Conservation (phyloP, 2,888 invertebrate genomes). For the Apotomis betuletana region DNA sequence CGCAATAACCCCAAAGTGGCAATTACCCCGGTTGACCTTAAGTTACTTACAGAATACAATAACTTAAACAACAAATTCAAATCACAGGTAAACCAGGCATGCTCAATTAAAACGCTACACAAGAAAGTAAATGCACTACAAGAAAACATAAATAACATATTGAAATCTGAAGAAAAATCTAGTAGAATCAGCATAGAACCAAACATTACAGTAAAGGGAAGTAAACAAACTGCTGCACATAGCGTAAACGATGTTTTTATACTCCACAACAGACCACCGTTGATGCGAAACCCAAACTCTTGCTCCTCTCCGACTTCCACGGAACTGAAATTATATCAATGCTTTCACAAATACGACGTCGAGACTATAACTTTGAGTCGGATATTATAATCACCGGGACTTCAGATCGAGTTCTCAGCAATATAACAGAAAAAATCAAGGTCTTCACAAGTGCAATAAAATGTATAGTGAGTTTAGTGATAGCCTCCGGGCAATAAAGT, state of each 20-base stretch:
- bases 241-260: background rate
- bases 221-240: background rate
- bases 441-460: background rate
- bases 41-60: slow-evolving; percentile 2
- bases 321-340: background rate
- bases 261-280: background rate
- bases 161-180: background rate
- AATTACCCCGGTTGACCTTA: too few species aligned
- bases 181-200: background rate
- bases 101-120: background rate
- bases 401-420: slow-evolving; percentile 3
- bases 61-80: background rate
- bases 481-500: too few species aligned
- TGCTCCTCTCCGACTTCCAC: slow-evolving; percentile 2
- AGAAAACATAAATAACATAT: background rate
- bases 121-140: slow-evolving; percentile 1
- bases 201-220: background rate
- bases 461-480: too few species aligned
- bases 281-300: background rate
- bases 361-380: background rate
- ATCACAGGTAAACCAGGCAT: background rate
- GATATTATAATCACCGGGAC: background rate
- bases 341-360: background rate
- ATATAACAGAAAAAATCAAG: background rate
- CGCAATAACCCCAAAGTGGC: too few species aligned